Evolutionary conservation across 1,140 invertebrate species (phyloP), one percentile per base, ranked within the genome.

Genomic region (Zaprionus vittiger): DNA sequence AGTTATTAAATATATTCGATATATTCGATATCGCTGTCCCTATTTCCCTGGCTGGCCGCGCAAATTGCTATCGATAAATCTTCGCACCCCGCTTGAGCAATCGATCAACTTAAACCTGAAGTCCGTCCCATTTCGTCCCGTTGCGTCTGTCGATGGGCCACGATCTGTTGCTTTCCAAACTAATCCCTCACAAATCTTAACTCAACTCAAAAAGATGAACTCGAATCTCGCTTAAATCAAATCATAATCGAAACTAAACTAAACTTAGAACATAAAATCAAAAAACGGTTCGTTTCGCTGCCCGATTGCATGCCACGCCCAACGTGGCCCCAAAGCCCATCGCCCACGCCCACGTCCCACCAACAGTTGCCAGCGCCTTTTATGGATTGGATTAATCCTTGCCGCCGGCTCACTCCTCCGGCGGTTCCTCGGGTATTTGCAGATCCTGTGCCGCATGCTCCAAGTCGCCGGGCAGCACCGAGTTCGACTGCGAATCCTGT

Each of bases 351-450:
- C 52, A 38, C 28, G 31, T 49, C 9, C 52, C 41, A 54, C 52
- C 60, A 47, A 47, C 41, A 47, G 17, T 17, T 55, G 77, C 68
- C 74, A 64, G 70, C 70, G 70, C 63, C 41, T 73, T 83, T 70
- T 67, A 20, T 7, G 41, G 41, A 17, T 47, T n/a, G 15, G 38
- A 44, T n/a, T 1, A 38, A 38, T 38, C 37, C 37, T 38, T 14
- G 12, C 26, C 15, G 7, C 7, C 7, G 2, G 52, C 61, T 81
- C 81, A 87, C 81, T 89, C 78, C 85, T 87, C 92, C 67, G 92
- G 92, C 74, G 92, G 92, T 62, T 92, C 85, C 44, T 92, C 92
- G 17, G 89, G 92, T 76, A 90, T 91, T 66, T 90, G 85, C n/a
- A 86, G 75, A 79, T 77, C 90, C 81, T 91, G 91, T 62, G 84